phyloP scores from a whole-genome alignment of 2,113 vertebrate species.

The Hylia prasina region DNA sequence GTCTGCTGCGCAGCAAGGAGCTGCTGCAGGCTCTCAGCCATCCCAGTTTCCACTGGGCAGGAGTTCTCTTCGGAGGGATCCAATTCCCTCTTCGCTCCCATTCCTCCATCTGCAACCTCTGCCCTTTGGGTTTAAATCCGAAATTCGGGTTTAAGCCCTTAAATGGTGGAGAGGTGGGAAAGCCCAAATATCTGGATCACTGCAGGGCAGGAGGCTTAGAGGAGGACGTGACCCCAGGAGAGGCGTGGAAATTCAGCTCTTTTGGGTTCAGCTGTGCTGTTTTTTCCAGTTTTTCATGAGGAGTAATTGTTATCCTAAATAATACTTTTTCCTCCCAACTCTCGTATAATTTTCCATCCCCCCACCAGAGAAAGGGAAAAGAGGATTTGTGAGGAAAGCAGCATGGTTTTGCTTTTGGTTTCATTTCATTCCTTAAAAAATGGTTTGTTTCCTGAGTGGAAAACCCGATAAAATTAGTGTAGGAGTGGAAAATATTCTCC shows the following conservation, averaged over 20 bases:
- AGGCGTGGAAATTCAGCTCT: background rate
- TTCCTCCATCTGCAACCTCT: rapidly evolving
- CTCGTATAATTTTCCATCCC: background rate
- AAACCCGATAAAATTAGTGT: background rate
- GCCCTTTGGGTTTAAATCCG: background rate
- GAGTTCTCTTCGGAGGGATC: background rate
- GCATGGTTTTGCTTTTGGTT: background rate
- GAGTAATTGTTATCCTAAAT: background rate
- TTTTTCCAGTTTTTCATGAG: background rate
- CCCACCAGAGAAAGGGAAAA: background rate
- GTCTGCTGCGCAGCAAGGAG: background rate
- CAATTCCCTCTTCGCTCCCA: background rate
- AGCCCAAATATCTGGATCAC: background rate
- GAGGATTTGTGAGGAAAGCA: background rate
- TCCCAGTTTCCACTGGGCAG: background rate
- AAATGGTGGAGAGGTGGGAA: background rate
- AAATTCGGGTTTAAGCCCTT: background rate
- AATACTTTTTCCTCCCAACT: background rate
- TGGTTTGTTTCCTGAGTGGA: background rate
- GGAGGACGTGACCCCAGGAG: background rate
- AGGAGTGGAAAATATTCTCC: background rate
- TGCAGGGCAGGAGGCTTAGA: background rate
- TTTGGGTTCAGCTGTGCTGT: background rate
- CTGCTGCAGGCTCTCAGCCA: background rate
- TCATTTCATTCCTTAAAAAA: background rate